A percentile compares a stretch with the other conserved stretches of the same genome.
Evolutionary conservation across 2,113 vertebrate genomes (phyloP).

Genomic region (Axis porcinus): DNA sequence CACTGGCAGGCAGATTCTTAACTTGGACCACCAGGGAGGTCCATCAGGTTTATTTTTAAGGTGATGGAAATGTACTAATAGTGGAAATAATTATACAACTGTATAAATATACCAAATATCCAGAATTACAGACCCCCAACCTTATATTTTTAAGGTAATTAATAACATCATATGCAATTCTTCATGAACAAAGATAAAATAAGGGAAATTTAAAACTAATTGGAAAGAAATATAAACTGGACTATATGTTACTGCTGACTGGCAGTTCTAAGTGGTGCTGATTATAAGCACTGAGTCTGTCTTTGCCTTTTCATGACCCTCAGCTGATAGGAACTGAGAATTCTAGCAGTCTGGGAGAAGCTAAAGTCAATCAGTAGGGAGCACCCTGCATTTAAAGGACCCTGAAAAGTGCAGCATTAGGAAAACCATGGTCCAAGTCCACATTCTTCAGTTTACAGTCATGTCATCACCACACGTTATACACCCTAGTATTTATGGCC

Average conservation of each 20-base stretch:
- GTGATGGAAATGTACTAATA: background rate
- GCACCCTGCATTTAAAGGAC: background rate
- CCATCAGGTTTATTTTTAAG: background rate
- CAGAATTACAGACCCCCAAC: background rate
- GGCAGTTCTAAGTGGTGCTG: background rate
- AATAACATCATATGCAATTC: background rate
- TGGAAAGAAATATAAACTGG: background rate
- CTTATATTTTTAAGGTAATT: background rate
- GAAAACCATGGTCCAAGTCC: background rate
- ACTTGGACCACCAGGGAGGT: background rate
- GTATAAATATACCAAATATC: background rate
- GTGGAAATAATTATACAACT: background rate
- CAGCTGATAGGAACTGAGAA: background rate
- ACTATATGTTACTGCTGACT: background rate
- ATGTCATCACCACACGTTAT: background rate
- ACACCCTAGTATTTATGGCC: conserved; percentile 8
- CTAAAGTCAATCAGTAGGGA: background rate
- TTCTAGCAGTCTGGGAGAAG: background rate
- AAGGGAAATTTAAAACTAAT: conserved; percentile 26
- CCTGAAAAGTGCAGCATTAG: background rate
- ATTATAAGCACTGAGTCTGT: background rate
- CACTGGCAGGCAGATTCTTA: background rate
- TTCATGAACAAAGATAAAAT: conserved; percentile 25
- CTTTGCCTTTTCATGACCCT: background rate
- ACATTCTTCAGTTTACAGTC: background rate